Evolutionary conservation across 2,113 vertebrate species (phyloP).

Genomic region (Ibidorhyncha struthersii): DNA sequence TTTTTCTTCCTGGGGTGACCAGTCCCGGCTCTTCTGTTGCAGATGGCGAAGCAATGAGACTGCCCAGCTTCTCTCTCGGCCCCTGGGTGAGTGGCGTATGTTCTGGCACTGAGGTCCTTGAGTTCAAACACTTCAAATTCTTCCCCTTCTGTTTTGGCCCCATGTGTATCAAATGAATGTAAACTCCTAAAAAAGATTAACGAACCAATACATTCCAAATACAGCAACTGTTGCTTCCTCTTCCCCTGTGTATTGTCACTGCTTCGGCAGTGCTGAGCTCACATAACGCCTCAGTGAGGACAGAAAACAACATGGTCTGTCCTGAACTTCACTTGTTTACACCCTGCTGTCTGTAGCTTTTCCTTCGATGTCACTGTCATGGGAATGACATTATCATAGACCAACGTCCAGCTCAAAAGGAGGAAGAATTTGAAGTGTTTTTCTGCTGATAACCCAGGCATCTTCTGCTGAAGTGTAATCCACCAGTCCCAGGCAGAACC

Average conservation of each 20-base stretch:
- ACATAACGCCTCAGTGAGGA: neutral
- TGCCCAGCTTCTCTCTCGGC: neutral
- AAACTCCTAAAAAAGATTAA: neutral
- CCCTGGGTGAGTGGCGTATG: fast-evolving
- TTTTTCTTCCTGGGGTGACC: neutral
- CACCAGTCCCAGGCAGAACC: neutral
- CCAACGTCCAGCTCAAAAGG: neutral
- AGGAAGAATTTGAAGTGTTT: neutral
- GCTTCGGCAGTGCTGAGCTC: neutral
- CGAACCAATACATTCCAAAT: neutral
- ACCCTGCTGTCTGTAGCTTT: neutral
- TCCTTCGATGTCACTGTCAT: neutral
- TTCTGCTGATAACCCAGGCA: neutral
- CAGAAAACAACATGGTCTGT: neutral
- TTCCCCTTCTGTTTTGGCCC: neutral
- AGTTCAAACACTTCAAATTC: neutral
- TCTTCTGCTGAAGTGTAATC: neutral
- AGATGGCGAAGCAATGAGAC: fast-evolving
- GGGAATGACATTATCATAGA: neutral
- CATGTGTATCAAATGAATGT: neutral
- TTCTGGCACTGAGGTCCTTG: neutral
- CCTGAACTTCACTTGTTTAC: neutral
- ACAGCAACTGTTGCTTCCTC: neutral
- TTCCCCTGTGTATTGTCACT: neutral
- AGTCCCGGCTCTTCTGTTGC: neutral